These are phyloP conservation scores for Propithecus perrieri DNA, from an alignment of 2,797 vertebrate species.

Conservation along the genomic window DNA sequence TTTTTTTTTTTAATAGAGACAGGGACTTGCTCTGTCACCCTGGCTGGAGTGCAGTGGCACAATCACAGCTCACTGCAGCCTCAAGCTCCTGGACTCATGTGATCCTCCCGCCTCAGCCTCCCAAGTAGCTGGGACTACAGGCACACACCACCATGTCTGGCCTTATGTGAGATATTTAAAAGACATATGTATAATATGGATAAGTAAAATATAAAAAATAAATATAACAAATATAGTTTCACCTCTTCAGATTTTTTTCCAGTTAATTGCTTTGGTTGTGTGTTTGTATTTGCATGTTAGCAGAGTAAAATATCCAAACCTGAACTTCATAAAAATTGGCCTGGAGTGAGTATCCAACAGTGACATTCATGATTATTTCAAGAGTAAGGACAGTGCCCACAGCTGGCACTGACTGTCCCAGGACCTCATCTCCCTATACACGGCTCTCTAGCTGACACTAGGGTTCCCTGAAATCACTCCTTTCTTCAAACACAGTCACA, in stretches of 20 bases:
- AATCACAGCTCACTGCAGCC: neutral
- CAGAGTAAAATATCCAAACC: neutral
- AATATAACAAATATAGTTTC: neutral
- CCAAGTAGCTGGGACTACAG: neutral
- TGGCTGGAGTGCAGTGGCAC: neutral
- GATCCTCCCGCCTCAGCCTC: neutral
- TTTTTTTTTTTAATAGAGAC: neutral
- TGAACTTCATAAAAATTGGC: neutral
- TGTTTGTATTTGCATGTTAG: neutral
- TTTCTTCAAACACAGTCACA: neutral
- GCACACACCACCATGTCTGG: neutral
- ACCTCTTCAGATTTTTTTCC: neutral
- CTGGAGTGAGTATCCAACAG: fast-evolving
- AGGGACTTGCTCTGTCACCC: neutral
- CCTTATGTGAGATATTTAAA: neutral
- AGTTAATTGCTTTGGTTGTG: neutral
- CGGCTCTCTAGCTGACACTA: neutral
- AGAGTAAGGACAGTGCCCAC: neutral
- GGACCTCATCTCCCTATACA: fast-evolving
- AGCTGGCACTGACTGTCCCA: fast-evolving
- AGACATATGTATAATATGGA: neutral
- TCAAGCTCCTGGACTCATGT: neutral
- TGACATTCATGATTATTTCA: neutral
- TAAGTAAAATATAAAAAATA: neutral
- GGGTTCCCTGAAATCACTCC: neutral